Conservation (phyloP, 1,140 invertebrate genomes). For the Drosophila pallidifrons region DNA sequence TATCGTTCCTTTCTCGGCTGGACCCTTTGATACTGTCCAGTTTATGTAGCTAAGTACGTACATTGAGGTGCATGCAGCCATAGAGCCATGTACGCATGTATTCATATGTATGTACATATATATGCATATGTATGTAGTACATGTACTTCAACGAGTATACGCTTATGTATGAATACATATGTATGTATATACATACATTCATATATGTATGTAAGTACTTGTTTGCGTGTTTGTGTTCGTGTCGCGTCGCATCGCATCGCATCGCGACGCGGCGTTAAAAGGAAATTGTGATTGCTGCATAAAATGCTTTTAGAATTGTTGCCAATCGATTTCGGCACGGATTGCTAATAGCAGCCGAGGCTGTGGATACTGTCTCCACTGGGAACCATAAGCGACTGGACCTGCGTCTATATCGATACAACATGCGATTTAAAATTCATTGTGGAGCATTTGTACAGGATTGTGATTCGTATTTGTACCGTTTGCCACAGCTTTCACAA, state of each 20-base stretch:
- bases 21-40: slow-evolving; percentile 9
- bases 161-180: slow-evolving; percentile 7
- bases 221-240: slow-evolving; percentile 9
- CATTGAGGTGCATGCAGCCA: slow-evolving; percentile 1
- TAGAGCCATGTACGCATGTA: slow-evolving; percentile 6
- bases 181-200: neutral
- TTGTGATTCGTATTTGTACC: slow-evolving; percentile 58
- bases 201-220: neutral
- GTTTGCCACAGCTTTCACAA: slow-evolving; percentile 46
- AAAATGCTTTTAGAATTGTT: slow-evolving; percentile 82
- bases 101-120: neutral
- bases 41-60: slow-evolving; percentile 15
- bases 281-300: slow-evolving; percentile 81
- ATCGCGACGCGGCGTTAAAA: slow-evolving; percentile 59
- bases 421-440: slow-evolving; percentile 78
- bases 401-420: slow-evolving; percentile 46
- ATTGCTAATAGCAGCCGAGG: slow-evolving; percentile 56
- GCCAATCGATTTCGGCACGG: slow-evolving; percentile 78
- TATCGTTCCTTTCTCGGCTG: slow-evolving; percentile 11
- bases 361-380: slow-evolving; percentile 18
- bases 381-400: slow-evolving; percentile 57
- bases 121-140: neutral
- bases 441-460: slow-evolving; percentile 75
- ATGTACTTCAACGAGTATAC: neutral
- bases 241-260: slow-evolving; percentile 31